Evolutionary conservation across 92 coral and sea anemone species (phyloP), one percentile per base, ranked within the genome.

Genomic region (Plumapathes pennacea): DNA sequence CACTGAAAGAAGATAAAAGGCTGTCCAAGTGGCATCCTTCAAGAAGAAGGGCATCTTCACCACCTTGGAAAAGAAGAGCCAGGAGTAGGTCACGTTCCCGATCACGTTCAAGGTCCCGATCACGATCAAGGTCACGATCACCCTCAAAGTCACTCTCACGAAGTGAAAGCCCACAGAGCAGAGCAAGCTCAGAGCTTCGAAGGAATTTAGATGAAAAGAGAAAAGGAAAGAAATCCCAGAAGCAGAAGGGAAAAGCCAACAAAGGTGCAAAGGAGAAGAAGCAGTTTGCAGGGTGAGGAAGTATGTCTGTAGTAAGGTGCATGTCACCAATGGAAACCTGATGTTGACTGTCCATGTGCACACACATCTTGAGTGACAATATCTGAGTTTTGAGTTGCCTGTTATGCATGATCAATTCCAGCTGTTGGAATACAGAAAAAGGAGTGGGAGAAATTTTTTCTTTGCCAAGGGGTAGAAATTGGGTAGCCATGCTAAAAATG

Each of bases 1-100:
- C 71, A 21, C 71, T 49, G 19, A 39, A 54, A 13, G 83, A 77
- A 34, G 89, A 77, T 31, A 64, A 83, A 25, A 50, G 61, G 22
- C 69, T 68, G 4, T 72, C 85, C 5, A 78, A 89, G 50, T 82
- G 84, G 86, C 96, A 88, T 56, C 92, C 89, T 13, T 80, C 88
- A 17, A 50, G 88, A 8, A 80, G 85, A 19, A 66, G 83, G 32
- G 78, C 89, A 1, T 82, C 95, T 34, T 84, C 96, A 31, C 14
- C 74, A 13, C 21, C 73, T 0, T 64, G 83, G 73, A 81, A 90
- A 38, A 72, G 78, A 70, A 76, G 89, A 55, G 79, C 95, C 48
- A 68, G 97, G 32, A 75, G 86, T 45, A 38, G 38, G 3, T 65
- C 79, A 5, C 76, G 73, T 38, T 70, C 85, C 13, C 70, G 88